Percentiles rank a stretch among this genome's conserved stretches.
phyloP scores from a whole-genome alignment of 1,140 invertebrate genomes.

The Muscidifurax raptorellus region DNA sequence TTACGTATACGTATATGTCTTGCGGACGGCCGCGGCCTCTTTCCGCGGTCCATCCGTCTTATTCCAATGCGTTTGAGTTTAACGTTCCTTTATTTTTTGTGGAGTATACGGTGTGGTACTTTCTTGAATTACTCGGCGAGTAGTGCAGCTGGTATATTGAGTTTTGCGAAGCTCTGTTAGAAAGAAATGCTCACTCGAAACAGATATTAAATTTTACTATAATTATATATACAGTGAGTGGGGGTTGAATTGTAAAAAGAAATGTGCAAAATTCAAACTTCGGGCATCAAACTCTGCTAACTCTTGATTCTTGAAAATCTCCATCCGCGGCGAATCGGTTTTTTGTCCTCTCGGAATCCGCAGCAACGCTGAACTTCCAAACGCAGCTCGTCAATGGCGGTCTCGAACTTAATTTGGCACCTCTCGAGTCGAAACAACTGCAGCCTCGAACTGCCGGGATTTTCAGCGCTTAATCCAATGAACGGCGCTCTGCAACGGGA shows the following conservation, averaged over 20 bases:
- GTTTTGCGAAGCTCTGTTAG: too few species aligned
- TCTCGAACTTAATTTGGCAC: background rate
- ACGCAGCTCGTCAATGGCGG: background rate
- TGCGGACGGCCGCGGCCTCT: background rate
- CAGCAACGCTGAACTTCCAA: background rate
- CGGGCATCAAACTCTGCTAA: background rate
- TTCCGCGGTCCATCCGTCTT: background rate
- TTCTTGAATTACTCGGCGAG: constrained; percentile 8
- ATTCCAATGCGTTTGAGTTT: background rate
- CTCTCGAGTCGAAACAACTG: background rate
- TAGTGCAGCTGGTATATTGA: too few species aligned
- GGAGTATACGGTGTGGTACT: constrained; percentile 14
- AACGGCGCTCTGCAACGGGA: constrained; percentile 45
- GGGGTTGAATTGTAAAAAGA: too few species aligned
- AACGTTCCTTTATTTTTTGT: constrained; percentile 49
- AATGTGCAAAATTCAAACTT: background rate
- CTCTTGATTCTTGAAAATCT: constrained; percentile 48
- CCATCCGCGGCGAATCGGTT: background rate
- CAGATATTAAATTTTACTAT: too few species aligned
- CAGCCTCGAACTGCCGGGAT: constrained; percentile 30
- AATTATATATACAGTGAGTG: too few species aligned
- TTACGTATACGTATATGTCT: background rate
- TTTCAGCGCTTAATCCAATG: constrained; percentile 55
- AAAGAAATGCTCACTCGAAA: too few species aligned
- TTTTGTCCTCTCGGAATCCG: background rate